phyloP scores from a whole-genome alignment of 2,113 vertebrate genomes.

The Gymnarchus niloticus region DNA sequence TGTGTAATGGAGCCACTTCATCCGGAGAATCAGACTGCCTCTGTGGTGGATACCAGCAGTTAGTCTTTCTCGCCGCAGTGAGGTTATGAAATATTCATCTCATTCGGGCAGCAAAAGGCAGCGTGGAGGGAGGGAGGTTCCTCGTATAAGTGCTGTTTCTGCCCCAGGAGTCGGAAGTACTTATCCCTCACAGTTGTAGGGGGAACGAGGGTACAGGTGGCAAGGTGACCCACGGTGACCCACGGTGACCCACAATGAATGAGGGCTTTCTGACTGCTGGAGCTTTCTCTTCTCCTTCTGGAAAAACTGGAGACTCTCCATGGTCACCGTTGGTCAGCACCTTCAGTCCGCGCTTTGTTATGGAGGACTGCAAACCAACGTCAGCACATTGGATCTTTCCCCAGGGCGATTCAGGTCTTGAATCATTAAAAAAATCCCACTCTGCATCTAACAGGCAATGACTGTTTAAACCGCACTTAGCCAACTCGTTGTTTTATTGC shows the following conservation, averaged over 20 bases:
- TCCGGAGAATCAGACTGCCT: constrained; percentile 34
- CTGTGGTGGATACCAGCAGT: constrained; percentile 27
- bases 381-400: no score
- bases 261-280: no score
- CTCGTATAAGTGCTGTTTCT: constrained; percentile 5
- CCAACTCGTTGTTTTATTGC: no score
- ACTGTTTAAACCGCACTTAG: no score
- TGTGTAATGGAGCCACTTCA: constrained; percentile 36
- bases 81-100: constrained; percentile 40
- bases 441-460: no score
- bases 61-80: constrained; percentile 38
- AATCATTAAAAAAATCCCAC: no score
- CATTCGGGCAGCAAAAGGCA: constrained; percentile 25
- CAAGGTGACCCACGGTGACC: neutral
- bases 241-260: neutral
- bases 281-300: no score
- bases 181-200: neutral
- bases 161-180: neutral
- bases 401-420: no score
- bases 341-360: no score
- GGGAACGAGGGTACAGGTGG: neutral
- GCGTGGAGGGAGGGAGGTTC: neutral
- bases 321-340: no score
- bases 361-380: no score
- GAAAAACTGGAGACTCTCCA: no score